phyloP scores from a whole-genome alignment of 2,888 invertebrate species.

The Tetranychus piercei region DNA sequence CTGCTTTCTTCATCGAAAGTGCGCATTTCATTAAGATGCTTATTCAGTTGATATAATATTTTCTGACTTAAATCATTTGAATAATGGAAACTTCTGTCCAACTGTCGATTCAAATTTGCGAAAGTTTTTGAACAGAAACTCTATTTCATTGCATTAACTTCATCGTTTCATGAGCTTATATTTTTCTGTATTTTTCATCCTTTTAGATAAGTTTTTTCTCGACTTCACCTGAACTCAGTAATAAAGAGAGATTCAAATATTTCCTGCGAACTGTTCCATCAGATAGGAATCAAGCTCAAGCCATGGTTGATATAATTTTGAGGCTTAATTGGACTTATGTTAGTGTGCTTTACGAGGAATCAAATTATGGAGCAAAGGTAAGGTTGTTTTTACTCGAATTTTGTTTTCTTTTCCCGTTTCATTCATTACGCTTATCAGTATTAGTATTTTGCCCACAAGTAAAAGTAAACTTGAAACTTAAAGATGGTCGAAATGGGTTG shows the following conservation, averaged over 20 bases:
- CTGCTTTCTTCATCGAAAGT: too few species aligned
- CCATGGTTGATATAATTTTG: constrained; percentile 80
- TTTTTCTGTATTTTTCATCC: not conserved
- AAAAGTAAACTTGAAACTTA: too few species aligned
- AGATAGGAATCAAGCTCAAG: constrained; percentile 69
- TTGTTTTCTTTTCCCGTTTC: not conserved
- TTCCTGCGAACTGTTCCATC: constrained; percentile 86
- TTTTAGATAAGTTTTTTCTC: constrained; percentile 81
- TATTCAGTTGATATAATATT: too few species aligned
- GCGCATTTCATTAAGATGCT: too few species aligned
- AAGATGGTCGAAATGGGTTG: too few species aligned
- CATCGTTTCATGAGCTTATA: not conserved
- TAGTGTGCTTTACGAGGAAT: constrained; percentile 85
- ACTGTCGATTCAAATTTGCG: too few species aligned
- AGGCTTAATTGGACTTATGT: constrained; percentile 79
- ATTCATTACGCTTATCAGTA: not conserved
- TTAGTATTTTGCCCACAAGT: not conserved
- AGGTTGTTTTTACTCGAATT: constrained; percentile 6
- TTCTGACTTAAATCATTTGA: too few species aligned
- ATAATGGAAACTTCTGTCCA: too few species aligned
- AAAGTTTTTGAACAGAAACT: not conserved
- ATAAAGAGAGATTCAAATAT: constrained; percentile 82
- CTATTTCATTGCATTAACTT: not conserved
- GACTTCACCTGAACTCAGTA: constrained; percentile 77
- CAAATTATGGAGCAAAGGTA: constrained; percentile 80